Evolutionary conservation across 1,140 invertebrate genomes (phyloP).

Genomic region (Drosophila busckii): DNA sequence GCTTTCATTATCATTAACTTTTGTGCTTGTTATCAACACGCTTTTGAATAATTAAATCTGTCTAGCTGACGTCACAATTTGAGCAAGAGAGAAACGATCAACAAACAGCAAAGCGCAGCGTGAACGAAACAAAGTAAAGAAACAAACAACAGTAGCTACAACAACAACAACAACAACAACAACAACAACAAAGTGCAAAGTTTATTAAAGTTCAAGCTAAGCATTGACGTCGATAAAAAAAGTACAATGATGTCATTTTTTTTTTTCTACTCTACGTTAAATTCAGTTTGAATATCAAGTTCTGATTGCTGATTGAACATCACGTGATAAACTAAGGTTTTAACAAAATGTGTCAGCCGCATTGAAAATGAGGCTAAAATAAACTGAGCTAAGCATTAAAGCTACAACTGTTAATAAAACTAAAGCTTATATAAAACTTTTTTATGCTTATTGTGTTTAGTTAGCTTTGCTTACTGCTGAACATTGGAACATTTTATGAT

Average conservation of each 20-base stretch:
- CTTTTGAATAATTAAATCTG: slow-evolving; percentile 21
- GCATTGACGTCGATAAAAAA: slow-evolving; percentile 12
- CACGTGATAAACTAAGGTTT: slow-evolving; percentile 25
- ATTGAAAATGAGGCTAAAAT: too few relatives aligned
- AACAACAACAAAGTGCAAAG: slow-evolving; percentile 50
- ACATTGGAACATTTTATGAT: too few relatives aligned
- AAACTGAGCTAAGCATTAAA: too few relatives aligned
- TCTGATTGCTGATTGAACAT: slow-evolving; percentile 4
- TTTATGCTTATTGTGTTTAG: too few relatives aligned
- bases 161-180: background rate
- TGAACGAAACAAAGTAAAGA: slow-evolving; percentile 7
- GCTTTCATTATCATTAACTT: slow-evolving; percentile 20
- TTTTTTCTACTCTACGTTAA: slow-evolving; percentile 25
- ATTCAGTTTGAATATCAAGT: slow-evolving; percentile 12
- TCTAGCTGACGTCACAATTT: slow-evolving; percentile 20
- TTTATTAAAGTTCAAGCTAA: slow-evolving; percentile 63
- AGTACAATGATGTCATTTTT: slow-evolving; percentile 58
- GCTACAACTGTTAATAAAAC: background rate
- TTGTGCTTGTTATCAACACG: slow-evolving; percentile 30
- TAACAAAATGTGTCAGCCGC: slow-evolving; percentile 21
- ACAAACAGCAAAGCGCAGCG: slow-evolving; percentile 11
- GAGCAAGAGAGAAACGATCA: background rate
- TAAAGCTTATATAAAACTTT: slow-evolving; percentile 5
- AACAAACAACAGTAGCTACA: slow-evolving; percentile 8
- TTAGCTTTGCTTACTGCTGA: too few relatives aligned